Evolutionary conservation across 2,113 vertebrate species (phyloP), one percentile per base, ranked within the genome.

Genomic region (Cynocephalus volans): DNA sequence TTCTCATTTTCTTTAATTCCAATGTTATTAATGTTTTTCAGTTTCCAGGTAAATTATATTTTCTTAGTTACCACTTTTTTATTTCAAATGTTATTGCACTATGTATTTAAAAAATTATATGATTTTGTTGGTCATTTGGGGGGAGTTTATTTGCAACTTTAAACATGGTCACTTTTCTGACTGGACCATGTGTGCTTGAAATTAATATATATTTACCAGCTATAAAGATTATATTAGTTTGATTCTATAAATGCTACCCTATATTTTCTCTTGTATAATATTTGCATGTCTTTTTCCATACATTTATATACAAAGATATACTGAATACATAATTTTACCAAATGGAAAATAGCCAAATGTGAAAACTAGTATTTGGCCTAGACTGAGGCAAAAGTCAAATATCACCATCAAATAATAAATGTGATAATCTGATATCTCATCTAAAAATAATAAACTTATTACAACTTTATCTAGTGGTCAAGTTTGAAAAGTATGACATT

Each of bases 191-290:
- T 81, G 33, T 72, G 28, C 19, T 64, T 88, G 9, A 92, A 77
- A 84, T 79, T 3, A 75, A 75, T 64, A 9, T 14, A 19, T 67
- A 70, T 77, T 83, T 92, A 41, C 28, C 21, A 8, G 7, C 8
- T 52, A 87, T 87, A 88, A 88, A 24, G 0, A n/a, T 64, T 92
- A 81, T 72, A 69, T 48, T 88, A 76, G n/a, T 56, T 83, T 94
- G 21, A 75, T 41, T 89, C 82, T 67, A 85, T 79, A 92, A 50
- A 31, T 62, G 23, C 13, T 48, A 69, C n/a, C 18, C 4, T 33
- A 62, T 3, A 17, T 91, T 96, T 84, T 73, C 31, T 62, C 69
- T 69, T 67, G 26, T n/a, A 52, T 72, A 41, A 65, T 56, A 56
- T 65, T 91, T 92, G 2, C 8, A 62, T 64, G 10, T 88, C 31